Evolutionary conservation across 1,140 invertebrate genomes (phyloP), one percentile per base, ranked within the genome.

Genomic region (Brachystomella parvula): DNA sequence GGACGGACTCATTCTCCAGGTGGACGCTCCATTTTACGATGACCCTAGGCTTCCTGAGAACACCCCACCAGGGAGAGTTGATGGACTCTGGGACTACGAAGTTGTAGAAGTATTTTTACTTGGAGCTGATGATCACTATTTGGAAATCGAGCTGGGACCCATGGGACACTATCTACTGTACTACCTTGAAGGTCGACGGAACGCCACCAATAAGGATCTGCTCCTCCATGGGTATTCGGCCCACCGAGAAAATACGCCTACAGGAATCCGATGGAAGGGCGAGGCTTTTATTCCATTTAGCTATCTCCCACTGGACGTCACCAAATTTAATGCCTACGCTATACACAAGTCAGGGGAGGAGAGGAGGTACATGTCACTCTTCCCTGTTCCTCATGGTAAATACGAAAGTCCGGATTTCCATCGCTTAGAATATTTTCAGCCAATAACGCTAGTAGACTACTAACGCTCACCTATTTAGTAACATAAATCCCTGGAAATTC

Each of bases 291-390:
- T 82, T 44, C 80, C 81, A 3, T 26, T 33, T 1, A 59, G 69
- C 3, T 81, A 79, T 69, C 78, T 82, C 32, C 80, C 80, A 59
- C 73, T 75, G 61, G 75, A 76, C 53, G 78, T 83, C 0, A 77
- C 75, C 28, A 78, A 77, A 65, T 80, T 85, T 68, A 84, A 84
- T 74, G 81, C 82, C 2, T 85, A 82, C 71, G 81, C 82, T 32
- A 83, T 84, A 63, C 82, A 85, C 68, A 82, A 82, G 6, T 73
- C 73, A 12, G 79, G 74, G 2, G 71, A 74, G 0, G 67, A 77
- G 6, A 66, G 83, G 59, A 71, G 73, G 30, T 84, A 83, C 71
- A 79, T 82, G 71, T 75, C 82, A 0, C 71, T 83, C 3, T 81
- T 77, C 71, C 81, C 83, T 2, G 77, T 77, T 15, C 77, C 78